Percentiles rank a stretch among this genome's conserved stretches.
Evolutionary conservation across 2,888 invertebrate species (phyloP).

Genomic region (Camptogramma bilineatum): DNA sequence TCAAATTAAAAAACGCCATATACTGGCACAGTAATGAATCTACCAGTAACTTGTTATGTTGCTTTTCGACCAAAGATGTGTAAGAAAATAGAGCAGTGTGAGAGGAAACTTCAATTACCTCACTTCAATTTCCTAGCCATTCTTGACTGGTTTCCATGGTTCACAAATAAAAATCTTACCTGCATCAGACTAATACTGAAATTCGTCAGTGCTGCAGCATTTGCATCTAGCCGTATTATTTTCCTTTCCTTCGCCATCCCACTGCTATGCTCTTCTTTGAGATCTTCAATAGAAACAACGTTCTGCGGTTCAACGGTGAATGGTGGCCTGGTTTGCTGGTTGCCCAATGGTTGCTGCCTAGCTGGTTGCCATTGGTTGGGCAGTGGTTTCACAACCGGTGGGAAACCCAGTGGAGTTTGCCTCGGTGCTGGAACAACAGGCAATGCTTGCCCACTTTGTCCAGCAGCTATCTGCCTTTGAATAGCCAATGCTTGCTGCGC

Average conservation of each 20-base stretch:
- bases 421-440: background rate
- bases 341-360: background rate
- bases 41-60: too few relatives aligned
- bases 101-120: too few relatives aligned
- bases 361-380: background rate
- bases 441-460: background rate
- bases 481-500: background rate
- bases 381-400: background rate
- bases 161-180: constrained; percentile 15
- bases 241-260: background rate
- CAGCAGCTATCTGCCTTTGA: background rate
- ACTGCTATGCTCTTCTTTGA: background rate
- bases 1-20: too few relatives aligned
- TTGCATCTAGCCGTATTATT: constrained; percentile 24
- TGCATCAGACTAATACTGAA: constrained; percentile 41
- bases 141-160: too few relatives aligned
- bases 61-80: too few relatives aligned
- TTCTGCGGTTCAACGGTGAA: background rate
- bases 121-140: too few relatives aligned
- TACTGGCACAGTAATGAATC: too few relatives aligned
- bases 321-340: background rate
- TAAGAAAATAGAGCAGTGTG: too few relatives aligned
- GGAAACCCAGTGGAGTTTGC: background rate
- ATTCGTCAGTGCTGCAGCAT: constrained; percentile 32
- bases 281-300: background rate